phyloP scores from a whole-genome alignment of 2,113 vertebrate genomes.

The Ptyas mucosa region DNA sequence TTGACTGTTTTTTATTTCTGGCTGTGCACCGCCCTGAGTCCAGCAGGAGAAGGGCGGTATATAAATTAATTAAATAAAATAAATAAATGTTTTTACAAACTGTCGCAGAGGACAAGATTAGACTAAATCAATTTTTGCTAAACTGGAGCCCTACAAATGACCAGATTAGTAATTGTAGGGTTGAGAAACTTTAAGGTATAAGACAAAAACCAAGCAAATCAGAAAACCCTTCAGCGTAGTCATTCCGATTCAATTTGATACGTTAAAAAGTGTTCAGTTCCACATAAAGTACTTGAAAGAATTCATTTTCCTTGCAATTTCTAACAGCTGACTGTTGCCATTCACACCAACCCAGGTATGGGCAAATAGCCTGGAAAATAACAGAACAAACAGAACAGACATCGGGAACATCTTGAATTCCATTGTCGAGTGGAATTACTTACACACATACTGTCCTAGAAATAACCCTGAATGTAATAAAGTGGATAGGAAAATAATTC shows the following conservation, averaged over 20 bases:
- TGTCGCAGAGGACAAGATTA: not conserved
- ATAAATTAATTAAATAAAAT: too few relatives aligned
- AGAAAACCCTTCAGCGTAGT: not conserved
- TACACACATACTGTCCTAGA: not conserved
- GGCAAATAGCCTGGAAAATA: not conserved
- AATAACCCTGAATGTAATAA: not conserved
- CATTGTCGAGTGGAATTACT: not conserved
- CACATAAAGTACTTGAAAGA: not conserved
- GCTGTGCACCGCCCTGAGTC: too few relatives aligned
- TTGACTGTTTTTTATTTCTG: too few relatives aligned
- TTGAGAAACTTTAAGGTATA: not conserved
- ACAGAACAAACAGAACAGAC: not conserved
- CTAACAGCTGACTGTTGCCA: not conserved
- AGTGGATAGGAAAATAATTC: not conserved
- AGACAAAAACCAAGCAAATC: not conserved
- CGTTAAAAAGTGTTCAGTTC: not conserved
- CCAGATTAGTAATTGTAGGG: not conserved
- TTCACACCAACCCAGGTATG: not conserved
- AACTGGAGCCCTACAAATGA: not conserved
- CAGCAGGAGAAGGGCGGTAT: too few relatives aligned
- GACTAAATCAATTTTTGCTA: not conserved
- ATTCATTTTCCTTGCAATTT: not conserved
- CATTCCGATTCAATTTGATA: not conserved
- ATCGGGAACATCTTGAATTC: not conserved
- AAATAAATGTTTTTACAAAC: not conserved